Evolutionary conservation across 2,888 invertebrate species (phyloP).

Genomic region (Cryptophagus acutangulus): DNA sequence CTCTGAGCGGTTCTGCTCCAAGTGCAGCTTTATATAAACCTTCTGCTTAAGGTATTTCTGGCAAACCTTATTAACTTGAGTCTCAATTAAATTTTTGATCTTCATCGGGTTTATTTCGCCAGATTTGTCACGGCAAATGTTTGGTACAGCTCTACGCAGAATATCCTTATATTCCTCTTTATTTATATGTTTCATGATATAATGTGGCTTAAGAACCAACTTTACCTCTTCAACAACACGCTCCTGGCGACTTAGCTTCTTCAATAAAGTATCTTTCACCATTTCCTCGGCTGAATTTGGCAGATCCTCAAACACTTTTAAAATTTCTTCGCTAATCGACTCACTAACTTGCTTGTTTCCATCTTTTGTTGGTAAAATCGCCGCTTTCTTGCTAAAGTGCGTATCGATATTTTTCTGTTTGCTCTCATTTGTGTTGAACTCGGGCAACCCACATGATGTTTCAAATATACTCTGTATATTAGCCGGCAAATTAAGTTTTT

Average conservation of each 20-base stretch:
- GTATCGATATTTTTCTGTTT: constrained; percentile 30
- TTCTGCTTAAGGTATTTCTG: too few relatives aligned
- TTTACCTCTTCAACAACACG: constrained; percentile 97
- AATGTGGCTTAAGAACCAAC: constrained; percentile 90
- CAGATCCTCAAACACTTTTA: constrained; percentile 81
- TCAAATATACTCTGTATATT: constrained; percentile 56
- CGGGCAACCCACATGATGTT: constrained; percentile 58
- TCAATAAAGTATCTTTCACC: constrained; percentile 92
- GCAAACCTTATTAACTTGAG: constrained; percentile 84
- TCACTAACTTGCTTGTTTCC: constrained; percentile 63
- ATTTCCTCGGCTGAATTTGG: constrained; percentile 91
- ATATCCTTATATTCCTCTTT: constrained; percentile 98
- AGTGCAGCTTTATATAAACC: too few relatives aligned
- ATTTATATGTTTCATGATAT: constrained; percentile 85
- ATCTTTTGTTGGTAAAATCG: constrained; percentile 43
- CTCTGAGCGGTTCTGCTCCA: too few relatives aligned
- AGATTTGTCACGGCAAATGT: constrained; percentile 96
- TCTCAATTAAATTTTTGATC: constrained; percentile 88
- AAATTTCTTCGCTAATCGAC: constrained; percentile 73
- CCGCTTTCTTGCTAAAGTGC: constrained; percentile 28
- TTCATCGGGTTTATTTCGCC: constrained; percentile 96
- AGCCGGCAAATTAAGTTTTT: constrained; percentile 25
- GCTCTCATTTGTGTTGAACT: constrained; percentile 40
- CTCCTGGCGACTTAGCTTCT: constrained; percentile 94
- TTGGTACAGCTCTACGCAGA: constrained; percentile 91